Conservation (phyloP, 2,113 vertebrate genomes). For the Plectropomus leopardus region DNA sequence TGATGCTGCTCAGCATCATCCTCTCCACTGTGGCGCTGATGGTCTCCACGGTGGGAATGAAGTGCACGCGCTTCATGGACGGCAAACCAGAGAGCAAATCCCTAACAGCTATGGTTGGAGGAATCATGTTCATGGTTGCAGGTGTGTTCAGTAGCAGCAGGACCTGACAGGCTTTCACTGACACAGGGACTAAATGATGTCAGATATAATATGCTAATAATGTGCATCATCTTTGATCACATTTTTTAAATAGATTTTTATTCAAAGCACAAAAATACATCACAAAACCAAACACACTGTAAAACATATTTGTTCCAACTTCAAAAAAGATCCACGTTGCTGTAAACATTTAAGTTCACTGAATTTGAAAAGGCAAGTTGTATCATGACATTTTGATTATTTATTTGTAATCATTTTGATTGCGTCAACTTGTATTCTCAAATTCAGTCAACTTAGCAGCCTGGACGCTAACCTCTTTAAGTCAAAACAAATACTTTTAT, state of each 20-base stretch:
- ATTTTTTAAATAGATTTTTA: neutral
- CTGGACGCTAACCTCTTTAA: too few species aligned
- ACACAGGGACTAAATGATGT: neutral
- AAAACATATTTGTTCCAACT: too few species aligned
- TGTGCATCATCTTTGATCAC: neutral
- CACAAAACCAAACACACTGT: neutral
- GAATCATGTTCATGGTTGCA: slow-evolving; percentile 87
- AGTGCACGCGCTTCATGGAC: slow-evolving; percentile 93
- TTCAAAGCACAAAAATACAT: neutral
- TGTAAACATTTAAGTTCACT: too few species aligned
- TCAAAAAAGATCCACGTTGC: too few species aligned
- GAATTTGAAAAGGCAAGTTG: too few species aligned
- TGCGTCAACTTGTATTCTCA: too few species aligned
- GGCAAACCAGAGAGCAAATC: slow-evolving; percentile 86
- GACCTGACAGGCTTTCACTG: neutral
- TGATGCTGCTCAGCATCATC: slow-evolving; percentile 90
- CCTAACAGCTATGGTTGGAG: slow-evolving; percentile 86
- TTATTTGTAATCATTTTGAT: too few species aligned
- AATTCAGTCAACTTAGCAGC: too few species aligned
- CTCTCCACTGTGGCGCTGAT: slow-evolving; percentile 86
- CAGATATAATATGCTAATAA: neutral
- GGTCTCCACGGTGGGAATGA: slow-evolving; percentile 90
- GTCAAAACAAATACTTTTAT: too few species aligned
- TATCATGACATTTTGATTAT: too few species aligned
- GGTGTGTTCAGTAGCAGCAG: slow-evolving; percentile 80